These are phyloP conservation scores for Aricia agestis DNA, from an alignment of 1,140 invertebrate species.

Conservation along the genomic window DNA sequence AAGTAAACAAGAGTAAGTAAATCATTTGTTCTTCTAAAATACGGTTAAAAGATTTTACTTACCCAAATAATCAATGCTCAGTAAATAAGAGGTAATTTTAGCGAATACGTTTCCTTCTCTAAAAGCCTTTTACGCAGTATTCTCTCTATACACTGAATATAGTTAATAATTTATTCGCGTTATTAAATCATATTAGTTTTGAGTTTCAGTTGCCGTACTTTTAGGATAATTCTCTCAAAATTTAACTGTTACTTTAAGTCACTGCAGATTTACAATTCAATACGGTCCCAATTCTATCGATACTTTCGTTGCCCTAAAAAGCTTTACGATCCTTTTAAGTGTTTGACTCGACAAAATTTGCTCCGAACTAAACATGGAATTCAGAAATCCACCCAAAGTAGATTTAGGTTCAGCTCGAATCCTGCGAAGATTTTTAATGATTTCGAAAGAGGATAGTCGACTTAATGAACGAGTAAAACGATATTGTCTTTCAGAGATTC, in stretches of 20 bases:
- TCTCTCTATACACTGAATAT: too few species aligned
- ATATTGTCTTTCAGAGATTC: neutral
- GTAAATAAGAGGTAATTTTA: too few species aligned
- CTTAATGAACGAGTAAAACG: neutral
- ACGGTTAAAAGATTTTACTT: too few species aligned
- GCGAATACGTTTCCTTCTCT: too few species aligned
- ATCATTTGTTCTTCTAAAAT: too few species aligned
- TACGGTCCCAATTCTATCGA: neutral
- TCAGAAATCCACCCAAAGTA: neutral
- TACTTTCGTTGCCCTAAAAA: neutral
- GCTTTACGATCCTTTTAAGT: slow-evolving; percentile 1
- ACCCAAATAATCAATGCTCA: too few species aligned
- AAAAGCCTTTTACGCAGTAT: too few species aligned
- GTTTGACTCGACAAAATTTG: neutral
- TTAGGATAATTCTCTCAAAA: neutral
- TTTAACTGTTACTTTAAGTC: neutral
- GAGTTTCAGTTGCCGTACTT: neutral
- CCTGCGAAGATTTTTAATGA: neutral
- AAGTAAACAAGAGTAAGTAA: too few species aligned
- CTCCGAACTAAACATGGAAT: slow-evolving; percentile 4
- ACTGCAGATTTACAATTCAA: neutral
- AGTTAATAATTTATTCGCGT: too few species aligned
- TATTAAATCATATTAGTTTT: too few species aligned
- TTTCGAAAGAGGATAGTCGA: neutral
- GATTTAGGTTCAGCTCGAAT: neutral